Evolutionary conservation across 2,113 vertebrate genomes (phyloP).

Genomic region (Tauraco erythrolophus): DNA sequence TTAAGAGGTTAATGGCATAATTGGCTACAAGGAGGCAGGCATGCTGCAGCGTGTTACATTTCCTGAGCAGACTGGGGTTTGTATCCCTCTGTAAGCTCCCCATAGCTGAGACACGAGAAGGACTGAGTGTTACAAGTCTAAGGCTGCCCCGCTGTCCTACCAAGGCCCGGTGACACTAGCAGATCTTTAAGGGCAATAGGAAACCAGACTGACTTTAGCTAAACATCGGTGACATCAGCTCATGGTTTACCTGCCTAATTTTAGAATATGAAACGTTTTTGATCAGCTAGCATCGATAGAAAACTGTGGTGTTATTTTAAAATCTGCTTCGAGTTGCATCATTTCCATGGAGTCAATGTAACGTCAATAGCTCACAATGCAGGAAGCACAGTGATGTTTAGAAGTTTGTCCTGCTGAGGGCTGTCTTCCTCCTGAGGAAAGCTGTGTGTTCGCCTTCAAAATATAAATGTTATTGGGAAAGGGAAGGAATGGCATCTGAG

Average conservation of each 20-base stretch:
- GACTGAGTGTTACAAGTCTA: not conserved
- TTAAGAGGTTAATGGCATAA: not conserved
- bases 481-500: not conserved
- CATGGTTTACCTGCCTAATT: not conserved
- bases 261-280: not conserved
- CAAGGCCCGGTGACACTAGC: not conserved
- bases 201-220: not conserved
- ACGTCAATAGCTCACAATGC: fast-evolving
- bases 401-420: not conserved
- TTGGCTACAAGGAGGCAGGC: fast-evolving
- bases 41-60: not conserved
- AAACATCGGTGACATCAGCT: not conserved
- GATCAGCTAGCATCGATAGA: not conserved
- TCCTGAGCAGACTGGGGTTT: not conserved
- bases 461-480: not conserved
- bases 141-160: not conserved
- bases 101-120: not conserved
- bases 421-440: not conserved
- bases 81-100: not conserved
- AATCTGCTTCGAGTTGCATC: not conserved
- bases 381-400: not conserved
- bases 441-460: not conserved
- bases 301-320: not conserved
- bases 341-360: not conserved
- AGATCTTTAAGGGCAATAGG: not conserved